phyloP scores from a whole-genome alignment of 1,140 invertebrate species.

The Triops longicaudatus region DNA sequence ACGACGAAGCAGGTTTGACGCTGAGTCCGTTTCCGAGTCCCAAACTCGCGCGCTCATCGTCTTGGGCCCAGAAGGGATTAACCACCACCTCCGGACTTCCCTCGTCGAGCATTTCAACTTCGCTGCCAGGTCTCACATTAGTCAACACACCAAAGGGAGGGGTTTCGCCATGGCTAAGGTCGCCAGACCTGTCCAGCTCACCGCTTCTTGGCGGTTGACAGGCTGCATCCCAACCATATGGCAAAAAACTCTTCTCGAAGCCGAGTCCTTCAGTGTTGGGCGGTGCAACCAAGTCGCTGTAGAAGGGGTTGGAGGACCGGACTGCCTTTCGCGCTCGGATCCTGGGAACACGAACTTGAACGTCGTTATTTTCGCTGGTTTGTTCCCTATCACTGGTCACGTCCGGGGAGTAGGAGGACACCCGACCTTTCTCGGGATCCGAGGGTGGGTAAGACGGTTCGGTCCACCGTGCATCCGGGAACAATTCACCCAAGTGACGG shows the following conservation, averaged over 20 bases:
- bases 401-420: background rate
- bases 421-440: background rate
- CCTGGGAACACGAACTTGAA: background rate
- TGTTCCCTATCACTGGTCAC: background rate
- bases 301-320: background rate
- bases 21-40: background rate
- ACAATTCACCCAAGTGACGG: background rate
- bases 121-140: background rate
- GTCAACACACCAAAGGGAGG: background rate
- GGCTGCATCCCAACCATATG: background rate
- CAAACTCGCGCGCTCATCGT: conserved; percentile 15
- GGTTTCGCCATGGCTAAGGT: background rate
- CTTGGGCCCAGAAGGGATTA: conserved; percentile 22
- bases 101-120: background rate
- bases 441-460: background rate
- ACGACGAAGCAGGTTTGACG: background rate
- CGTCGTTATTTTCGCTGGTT: background rate
- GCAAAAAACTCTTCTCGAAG: background rate
- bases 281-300: background rate
- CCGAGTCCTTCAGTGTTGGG: background rate
- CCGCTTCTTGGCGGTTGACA: background rate
- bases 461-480: background rate
- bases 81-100: background rate
- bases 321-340: background rate
- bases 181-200: background rate